These are phyloP conservation scores for Clunio marinus DNA, from an alignment of 2,888 invertebrate genomes.

Conservation along the genomic window DNA sequence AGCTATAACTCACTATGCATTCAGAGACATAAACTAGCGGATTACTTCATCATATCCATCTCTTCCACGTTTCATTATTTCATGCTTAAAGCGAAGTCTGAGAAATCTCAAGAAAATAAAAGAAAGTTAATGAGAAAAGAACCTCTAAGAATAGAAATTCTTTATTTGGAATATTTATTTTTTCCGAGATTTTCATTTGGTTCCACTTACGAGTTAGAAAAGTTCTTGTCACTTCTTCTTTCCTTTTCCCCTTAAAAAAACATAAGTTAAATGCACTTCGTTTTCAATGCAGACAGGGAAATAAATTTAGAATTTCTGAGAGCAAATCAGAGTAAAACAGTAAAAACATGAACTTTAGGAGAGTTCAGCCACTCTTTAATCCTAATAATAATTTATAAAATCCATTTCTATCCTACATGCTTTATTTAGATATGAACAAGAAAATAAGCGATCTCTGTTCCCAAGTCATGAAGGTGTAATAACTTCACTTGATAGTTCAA, in stretches of 20 bases:
- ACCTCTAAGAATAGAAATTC: slow-evolving; percentile 34
- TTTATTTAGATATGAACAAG: no score
- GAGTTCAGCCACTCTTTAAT: neutral
- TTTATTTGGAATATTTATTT: slow-evolving; percentile 37
- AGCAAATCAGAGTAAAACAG: neutral
- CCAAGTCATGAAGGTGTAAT: neutral
- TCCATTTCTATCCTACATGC: neutral
- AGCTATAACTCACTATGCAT: no score
- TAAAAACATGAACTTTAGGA: neutral
- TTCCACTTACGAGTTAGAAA: neutral
- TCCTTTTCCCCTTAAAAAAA: no score
- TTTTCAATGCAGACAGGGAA: no score
- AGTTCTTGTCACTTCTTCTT: neutral
- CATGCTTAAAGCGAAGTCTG: no score
- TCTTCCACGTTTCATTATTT: no score
- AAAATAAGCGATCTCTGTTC: neutral
- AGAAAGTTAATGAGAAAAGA: no score
- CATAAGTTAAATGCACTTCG: no score
- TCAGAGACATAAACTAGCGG: no score
- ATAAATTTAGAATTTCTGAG: neutral
- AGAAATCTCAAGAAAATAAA: no score
- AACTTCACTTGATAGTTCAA: neutral
- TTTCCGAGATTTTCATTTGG: neutral
- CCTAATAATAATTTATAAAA: neutral
- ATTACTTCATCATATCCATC: no score